A percentile compares a stretch with the other conserved stretches of the same genome.
Conservation (phyloP, 2,888 invertebrate species). For the Sturmia bella region DNA sequence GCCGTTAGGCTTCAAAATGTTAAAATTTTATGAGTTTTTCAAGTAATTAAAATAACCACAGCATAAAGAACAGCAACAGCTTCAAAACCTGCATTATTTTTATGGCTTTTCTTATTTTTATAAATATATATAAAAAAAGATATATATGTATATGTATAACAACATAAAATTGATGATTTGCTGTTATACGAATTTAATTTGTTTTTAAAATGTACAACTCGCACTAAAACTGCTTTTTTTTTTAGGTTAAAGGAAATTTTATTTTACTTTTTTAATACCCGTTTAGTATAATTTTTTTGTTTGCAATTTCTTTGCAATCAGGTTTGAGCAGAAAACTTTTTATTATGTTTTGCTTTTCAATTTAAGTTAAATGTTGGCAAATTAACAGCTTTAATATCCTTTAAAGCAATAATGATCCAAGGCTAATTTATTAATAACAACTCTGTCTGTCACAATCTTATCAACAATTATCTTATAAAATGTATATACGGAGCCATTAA, state of each 20-base stretch:
- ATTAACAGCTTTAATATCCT: constrained; percentile 31
- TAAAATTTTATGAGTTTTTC: constrained; percentile 42
- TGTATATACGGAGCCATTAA: constrained; percentile 5
- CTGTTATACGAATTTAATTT: not conserved
- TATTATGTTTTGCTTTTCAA: not conserved
- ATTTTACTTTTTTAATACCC: not conserved
- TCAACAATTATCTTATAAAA: constrained; percentile 38
- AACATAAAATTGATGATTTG: not conserved
- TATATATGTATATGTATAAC: not conserved
- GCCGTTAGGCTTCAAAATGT: constrained; percentile 40
- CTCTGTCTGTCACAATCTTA: constrained; percentile 2
- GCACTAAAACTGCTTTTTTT: too few relatives aligned
- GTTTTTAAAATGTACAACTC: not conserved
- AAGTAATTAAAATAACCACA: constrained; percentile 40
- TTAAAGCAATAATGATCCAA: not conserved
- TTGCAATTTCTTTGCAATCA: not conserved
- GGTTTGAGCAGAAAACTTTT: not conserved
- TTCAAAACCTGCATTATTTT: constrained; percentile 10
- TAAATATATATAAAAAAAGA: not conserved
- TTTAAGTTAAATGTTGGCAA: constrained; percentile 45
- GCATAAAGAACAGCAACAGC: not conserved
- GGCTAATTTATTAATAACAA: not conserved
- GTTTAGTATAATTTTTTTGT: constrained; percentile 4
- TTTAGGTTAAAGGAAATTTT: not conserved
- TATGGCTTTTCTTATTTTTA: not conserved